Evolutionary conservation across 2,797 vertebrate species (phyloP).

Genomic region (Calcarius lapponicus): DNA sequence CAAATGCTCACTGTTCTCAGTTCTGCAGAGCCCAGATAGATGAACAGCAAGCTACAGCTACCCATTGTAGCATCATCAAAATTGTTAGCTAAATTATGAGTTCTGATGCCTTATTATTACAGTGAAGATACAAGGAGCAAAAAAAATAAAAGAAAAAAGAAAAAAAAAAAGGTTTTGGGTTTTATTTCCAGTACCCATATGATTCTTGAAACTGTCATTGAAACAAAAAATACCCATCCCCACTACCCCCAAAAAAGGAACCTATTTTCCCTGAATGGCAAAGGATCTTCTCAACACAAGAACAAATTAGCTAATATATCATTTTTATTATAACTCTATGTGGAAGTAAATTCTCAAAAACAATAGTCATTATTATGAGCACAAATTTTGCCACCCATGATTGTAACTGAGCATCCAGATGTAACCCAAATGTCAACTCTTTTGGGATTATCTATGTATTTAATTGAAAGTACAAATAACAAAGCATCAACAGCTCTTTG

Average conservation of each 20-base stretch:
- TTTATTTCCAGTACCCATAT: slow-evolving; percentile 28
- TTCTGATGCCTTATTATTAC: slow-evolving; percentile 47
- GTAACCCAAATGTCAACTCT: not conserved
- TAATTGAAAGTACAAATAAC: not conserved
- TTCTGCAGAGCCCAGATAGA: slow-evolving; percentile 9
- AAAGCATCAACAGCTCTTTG: not conserved
- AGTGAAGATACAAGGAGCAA: slow-evolving; percentile 37
- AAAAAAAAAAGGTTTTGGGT: not conserved
- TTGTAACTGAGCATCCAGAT: not conserved
- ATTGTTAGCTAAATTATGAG: slow-evolving; percentile 58
- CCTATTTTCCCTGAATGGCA: not conserved
- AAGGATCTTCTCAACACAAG: not conserved
- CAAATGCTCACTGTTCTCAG: slow-evolving; percentile 47
- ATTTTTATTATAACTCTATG: not conserved
- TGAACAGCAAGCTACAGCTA: slow-evolving; percentile 54
- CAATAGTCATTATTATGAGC: not conserved
- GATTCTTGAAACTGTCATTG: not conserved
- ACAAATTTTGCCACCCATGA: not conserved
- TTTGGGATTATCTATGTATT: not conserved
- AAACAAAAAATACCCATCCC: not conserved
- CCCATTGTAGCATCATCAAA: slow-evolving; percentile 59
- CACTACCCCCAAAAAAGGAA: not conserved
- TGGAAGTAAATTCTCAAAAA: not conserved
- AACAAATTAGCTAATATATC: not conserved
- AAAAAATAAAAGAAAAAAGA: not conserved